Base-by-base conservation (phyloP, 2,113 vertebrate species). In the Phoxinus phoxinus region DNA sequence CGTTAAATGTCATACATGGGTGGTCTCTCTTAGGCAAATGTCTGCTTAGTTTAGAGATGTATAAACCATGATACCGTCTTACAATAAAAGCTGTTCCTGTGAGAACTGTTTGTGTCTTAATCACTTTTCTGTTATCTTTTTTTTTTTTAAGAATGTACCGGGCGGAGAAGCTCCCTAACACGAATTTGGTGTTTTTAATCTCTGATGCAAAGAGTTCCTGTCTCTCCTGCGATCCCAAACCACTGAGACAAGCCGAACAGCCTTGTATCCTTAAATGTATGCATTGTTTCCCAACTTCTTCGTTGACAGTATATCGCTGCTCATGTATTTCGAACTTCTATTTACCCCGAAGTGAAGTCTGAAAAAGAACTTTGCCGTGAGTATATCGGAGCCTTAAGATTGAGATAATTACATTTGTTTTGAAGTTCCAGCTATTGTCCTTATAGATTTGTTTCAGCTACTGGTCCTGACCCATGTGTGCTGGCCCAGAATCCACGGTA, bases 151-250 rank as follows among this genome's bases (percentile, higher is more conserved):
- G 95, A 90, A 93, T 95, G 94, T 99, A 97, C 90, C 94, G 96
- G 41, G 97, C 96, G 1, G 97, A 99, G 93, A 99, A 99, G 91
- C 95, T 99, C 90, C 96, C 96, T 84, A 97, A 97, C 88, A 99
- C 98, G 86, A 99, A 99, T 91, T 91, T 99, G 89, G 95, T 99
- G 87, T 99, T 99, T 93, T 95, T 99, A 89, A 97, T 99, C 91
- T 97, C 97, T 44, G 98, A 99, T 89, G 98, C 96, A 90, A 97
- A 95, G 90, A 94, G 93, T 10, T 97, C 97, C 9, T 99, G 98
- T 90, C 95, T 95, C 69, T 96, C 96, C 2, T 99, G 98, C 88
- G 98, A 99, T 91, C 94, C 96, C 21, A 95, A 95, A 67, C 95
- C 96, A 0, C 94, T 99, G 78, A 95, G 96, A 91, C 98, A 99